These are phyloP conservation scores for Vultur gryphus DNA, from an alignment of 2,797 vertebrate species.

Conservation along the genomic window DNA sequence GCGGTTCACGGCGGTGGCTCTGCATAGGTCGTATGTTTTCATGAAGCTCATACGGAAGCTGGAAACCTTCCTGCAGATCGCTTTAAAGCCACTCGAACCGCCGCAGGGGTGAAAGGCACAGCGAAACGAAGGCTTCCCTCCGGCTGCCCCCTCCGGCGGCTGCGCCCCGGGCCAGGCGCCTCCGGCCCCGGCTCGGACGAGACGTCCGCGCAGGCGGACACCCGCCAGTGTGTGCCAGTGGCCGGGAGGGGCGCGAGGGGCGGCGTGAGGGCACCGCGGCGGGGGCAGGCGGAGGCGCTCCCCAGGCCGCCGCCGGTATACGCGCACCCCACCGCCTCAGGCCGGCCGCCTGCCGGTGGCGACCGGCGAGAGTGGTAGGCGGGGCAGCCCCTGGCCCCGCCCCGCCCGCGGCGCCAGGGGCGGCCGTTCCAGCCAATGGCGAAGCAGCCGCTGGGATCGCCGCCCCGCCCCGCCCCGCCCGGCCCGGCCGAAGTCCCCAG, in stretches of 20 bases:
- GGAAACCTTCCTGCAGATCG: fast-evolving
- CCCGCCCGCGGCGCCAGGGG: neutral
- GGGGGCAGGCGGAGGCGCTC: neutral
- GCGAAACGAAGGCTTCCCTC: no score
- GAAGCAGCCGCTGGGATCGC: no score
- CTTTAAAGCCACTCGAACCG: neutral
- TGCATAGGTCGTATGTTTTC: fast-evolving
- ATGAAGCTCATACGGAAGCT: fast-evolving
- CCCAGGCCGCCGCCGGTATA: no score
- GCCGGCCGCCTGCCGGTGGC: no score
- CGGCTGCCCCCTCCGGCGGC: neutral
- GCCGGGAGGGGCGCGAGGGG: no score
- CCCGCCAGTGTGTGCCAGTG: neutral
- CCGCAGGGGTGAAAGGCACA: neutral
- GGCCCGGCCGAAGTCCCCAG: neutral
- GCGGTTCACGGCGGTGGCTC: neutral
- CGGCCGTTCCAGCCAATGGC: neutral
- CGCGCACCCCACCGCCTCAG: neutral
- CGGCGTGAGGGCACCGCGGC: neutral
- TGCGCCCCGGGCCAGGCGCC: no score
- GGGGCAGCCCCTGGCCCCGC: no score
- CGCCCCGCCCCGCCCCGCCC: neutral
- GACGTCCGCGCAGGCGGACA: neutral
- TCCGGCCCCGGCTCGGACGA: no score
- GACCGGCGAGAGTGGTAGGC: no score